These are phyloP conservation scores for Siphamia tubifer DNA, from an alignment of 2,113 vertebrate genomes.

Conservation along the genomic window DNA sequence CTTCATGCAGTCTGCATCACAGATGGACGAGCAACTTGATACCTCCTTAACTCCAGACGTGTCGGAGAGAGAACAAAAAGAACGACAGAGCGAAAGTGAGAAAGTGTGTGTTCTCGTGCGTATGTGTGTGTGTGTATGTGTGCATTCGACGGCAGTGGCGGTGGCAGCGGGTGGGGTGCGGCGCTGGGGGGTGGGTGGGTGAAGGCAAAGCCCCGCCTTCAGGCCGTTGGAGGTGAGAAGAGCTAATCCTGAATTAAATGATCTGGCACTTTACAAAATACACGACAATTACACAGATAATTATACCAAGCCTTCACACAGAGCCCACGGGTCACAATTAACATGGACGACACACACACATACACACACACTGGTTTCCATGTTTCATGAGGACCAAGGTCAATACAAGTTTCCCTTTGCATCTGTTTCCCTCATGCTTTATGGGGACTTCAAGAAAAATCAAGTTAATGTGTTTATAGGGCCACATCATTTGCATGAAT, in stretches of 20 bases:
- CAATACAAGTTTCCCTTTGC: too few species aligned
- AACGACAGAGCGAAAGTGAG: constrained; percentile 35
- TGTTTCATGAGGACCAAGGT: too few species aligned
- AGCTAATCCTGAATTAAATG: constrained; percentile 82
- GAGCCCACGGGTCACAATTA: constrained; percentile 78
- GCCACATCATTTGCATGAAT: too few species aligned
- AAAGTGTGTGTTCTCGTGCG: constrained; percentile 1
- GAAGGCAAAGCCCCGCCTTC: constrained; percentile 36
- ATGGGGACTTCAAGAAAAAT: too few species aligned
- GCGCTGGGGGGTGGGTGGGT: too few species aligned
- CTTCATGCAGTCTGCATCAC: constrained; percentile 34
- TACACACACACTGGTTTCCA: too few species aligned
- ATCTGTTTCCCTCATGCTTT: too few species aligned
- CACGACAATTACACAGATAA: constrained; percentile 81
- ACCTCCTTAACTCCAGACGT: constrained; percentile 39
- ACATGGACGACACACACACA: too few species aligned
- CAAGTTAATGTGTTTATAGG: too few species aligned
- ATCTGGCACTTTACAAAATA: constrained; percentile 84
- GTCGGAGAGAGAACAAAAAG: constrained; percentile 47
- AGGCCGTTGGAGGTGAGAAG: constrained; percentile 77
- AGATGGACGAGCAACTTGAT: constrained; percentile 55
- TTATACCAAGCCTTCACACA: constrained; percentile 78
- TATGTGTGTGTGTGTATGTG: not conserved
- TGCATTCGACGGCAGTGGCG: too few species aligned
- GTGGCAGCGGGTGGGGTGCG: too few species aligned